These are phyloP conservation scores for Acanthaster planci DNA, from an alignment of 35 echinoderm and acorn worm species.

Conservation along the genomic window DNA sequence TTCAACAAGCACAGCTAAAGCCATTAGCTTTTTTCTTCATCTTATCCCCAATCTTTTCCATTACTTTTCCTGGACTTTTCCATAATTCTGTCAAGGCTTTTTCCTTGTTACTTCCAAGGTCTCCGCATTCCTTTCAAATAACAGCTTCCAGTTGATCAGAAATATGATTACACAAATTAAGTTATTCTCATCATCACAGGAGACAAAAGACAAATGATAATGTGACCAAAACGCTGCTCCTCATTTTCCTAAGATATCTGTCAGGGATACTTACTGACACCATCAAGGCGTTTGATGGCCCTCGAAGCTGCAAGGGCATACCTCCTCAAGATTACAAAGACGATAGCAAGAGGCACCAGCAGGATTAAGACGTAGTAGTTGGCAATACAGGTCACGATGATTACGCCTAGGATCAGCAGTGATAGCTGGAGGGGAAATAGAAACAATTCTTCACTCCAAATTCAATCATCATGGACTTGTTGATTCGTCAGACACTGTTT, in stretches of 20 bases:
- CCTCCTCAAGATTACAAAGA: constrained; percentile 59
- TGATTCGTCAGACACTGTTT: too few relatives aligned
- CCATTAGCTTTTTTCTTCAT: too few relatives aligned
- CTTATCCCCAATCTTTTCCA: too few relatives aligned
- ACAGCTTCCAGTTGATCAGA: too few relatives aligned
- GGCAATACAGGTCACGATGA: constrained; percentile 62
- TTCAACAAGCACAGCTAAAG: too few relatives aligned
- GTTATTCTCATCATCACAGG: neutral
- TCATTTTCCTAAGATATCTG: neutral
- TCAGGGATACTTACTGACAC: constrained; percentile 54
- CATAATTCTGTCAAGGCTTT: too few relatives aligned
- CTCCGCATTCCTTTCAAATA: too few relatives aligned
- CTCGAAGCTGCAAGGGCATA: constrained; percentile 65
- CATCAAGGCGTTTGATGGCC: constrained; percentile 86
- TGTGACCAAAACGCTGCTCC: neutral
- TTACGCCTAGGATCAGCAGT: constrained; percentile 55
- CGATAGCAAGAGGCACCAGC: constrained; percentile 53
- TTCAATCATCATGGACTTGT: too few relatives aligned
- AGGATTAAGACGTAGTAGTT: constrained; percentile 64
- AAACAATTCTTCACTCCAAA: too few relatives aligned
- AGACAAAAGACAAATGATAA: neutral
- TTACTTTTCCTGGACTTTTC: too few relatives aligned
- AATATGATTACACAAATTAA: too few relatives aligned
- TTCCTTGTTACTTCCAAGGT: too few relatives aligned
- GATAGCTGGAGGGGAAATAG: constrained; percentile 44